Base-by-base conservation (phyloP, 2,113 vertebrate genomes). In the Bagarius yarrelli region DNA sequence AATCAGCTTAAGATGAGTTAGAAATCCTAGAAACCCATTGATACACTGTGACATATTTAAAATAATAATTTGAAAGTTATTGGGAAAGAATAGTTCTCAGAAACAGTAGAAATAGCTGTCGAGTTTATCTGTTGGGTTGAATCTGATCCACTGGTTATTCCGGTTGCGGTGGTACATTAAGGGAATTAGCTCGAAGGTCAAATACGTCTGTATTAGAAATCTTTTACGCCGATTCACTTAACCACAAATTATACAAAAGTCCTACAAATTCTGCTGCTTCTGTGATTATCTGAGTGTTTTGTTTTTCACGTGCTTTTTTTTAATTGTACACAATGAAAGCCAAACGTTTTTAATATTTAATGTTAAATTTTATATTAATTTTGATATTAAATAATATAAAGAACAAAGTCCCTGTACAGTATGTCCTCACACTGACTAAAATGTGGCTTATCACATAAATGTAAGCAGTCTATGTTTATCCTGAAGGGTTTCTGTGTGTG, bases 401-500 rank as follows among this genome's bases (percentile, higher is more conserved):
- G 23, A 60, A 60, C n/a, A 60, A 47, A 47, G 9, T 47, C 44
- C 44, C 44, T 19, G 5, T 75, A n/a, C 18, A 55, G 5, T 66
- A 27, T 55, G 59, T 21, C 34, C 47, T 53, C 36, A 6, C 50
- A 47, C 47, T 5, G 8, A 55, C 25, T 63, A 9, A 60, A 72
- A 72, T 79, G 55, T 73, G 30, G 27, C 36, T 60, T n/a, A 60
- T 59, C 47, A 30, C 15, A 25, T 32, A 53, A 52, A 76, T 76
- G 59, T 40, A 25, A 66, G n/a, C 50, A 56, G 57, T 36, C 60
- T 79, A 25, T 55, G 23, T 83, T 81, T 75, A 83, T 86, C 73
- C 60, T 86, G 63, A 34, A 81, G 83, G 52, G 34, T 76, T 63
- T 47, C 77, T 88, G 84, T 76, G 86, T 83, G 90, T 87, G 86